A percentile compares a stretch with the other conserved stretches of the same genome.
These are phyloP conservation scores for Tychaedon coryphoeus DNA, from an alignment of 2,113 vertebrate species.

Conservation along the genomic window DNA sequence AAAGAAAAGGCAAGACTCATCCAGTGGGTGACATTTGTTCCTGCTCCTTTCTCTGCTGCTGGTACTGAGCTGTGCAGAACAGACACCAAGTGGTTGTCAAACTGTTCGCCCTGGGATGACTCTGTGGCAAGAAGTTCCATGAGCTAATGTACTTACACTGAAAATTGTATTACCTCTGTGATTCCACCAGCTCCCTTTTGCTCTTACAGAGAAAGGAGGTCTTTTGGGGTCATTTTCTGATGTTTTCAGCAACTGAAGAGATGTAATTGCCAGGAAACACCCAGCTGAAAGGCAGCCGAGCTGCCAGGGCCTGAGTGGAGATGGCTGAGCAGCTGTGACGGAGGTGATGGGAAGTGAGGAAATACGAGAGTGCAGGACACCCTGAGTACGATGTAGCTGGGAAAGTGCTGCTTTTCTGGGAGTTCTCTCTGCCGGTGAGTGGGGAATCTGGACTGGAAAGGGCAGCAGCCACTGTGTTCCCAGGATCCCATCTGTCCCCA, in stretches of 20 bases:
- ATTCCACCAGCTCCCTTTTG: neutral
- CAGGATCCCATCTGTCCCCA: neutral
- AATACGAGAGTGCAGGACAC: neutral
- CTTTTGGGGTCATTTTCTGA: neutral
- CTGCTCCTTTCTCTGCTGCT: neutral
- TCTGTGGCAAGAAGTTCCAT: neutral
- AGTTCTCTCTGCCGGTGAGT: neutral
- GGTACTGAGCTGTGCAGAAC: neutral
- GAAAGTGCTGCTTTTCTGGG: neutral
- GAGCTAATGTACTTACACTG: neutral
- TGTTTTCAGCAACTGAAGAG: constrained; percentile 6
- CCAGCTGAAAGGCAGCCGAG: neutral
- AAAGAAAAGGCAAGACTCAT: neutral
- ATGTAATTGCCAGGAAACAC: neutral
- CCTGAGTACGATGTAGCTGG: neutral
- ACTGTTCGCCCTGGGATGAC: constrained; percentile 6
- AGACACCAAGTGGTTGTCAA: neutral
- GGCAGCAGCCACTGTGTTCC: fast-evolving
- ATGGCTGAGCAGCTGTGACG: neutral
- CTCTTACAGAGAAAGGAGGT: neutral
- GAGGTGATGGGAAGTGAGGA: neutral
- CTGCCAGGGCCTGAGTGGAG: neutral
- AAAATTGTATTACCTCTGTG: constrained; percentile 1
- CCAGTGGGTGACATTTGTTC: neutral
- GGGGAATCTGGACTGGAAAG: neutral